Conservation (phyloP, 2,888 invertebrate species). For the Ceriagrion tenellum region DNA sequence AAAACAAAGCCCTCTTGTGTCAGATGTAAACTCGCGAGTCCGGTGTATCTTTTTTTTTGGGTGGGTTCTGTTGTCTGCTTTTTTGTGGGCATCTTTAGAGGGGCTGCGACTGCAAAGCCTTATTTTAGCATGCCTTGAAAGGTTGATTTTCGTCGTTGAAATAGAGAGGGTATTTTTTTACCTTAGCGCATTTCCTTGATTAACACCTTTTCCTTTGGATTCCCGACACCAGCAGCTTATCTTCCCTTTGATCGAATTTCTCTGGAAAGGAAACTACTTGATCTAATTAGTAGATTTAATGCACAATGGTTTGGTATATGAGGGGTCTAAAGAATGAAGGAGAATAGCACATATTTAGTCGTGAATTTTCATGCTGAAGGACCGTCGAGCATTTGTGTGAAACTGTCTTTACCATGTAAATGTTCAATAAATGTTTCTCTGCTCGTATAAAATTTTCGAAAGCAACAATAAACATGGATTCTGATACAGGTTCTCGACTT, state of each 20-base stretch:
- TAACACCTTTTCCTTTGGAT: background rate
- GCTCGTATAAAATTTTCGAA: too few relatives aligned
- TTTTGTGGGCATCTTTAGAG: background rate
- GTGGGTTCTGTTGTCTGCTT: background rate
- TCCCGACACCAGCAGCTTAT: background rate
- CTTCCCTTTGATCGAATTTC: background rate
- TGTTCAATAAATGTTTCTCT: too few relatives aligned
- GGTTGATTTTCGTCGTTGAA: background rate
- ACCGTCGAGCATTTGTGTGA: too few relatives aligned
- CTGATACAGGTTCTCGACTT: too few relatives aligned
- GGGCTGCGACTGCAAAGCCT: background rate
- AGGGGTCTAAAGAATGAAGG: too few relatives aligned
- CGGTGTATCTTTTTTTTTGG: background rate
- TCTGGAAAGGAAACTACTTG: background rate
- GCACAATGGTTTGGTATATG: background rate
- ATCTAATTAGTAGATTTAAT: background rate
- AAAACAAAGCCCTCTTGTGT: background rate
- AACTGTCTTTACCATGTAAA: too few relatives aligned
- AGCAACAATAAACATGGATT: too few relatives aligned
- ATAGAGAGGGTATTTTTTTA: background rate
- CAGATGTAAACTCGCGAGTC: background rate
- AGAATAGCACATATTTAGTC: too few relatives aligned
- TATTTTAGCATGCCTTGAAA: background rate
- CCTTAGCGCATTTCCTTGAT: background rate
- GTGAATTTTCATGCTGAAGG: too few relatives aligned